Evolutionary conservation across 2,888 invertebrate genomes (phyloP).

Genomic region (Nezara viridula): DNA sequence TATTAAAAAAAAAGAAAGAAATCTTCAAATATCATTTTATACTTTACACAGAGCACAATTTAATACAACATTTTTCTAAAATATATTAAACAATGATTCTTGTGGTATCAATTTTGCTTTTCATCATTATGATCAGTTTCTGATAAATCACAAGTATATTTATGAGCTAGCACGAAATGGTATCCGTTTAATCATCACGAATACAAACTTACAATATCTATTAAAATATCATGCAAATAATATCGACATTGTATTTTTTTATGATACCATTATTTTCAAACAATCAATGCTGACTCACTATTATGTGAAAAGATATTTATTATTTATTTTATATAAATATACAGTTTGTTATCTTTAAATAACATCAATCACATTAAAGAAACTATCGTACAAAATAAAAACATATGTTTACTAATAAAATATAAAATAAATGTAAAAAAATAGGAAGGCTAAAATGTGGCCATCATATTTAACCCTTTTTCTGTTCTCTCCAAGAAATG

Average conservation of each 20-base stretch:
- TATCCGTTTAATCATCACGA: background rate
- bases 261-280: background rate
- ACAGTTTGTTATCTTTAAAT: background rate
- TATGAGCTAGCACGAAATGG: background rate
- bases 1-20: background rate
- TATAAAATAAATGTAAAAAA: background rate
- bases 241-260: background rate
- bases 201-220: background rate
- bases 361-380: background rate
- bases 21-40: background rate
- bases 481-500: background rate
- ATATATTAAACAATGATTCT: background rate
- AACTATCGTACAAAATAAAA: background rate
- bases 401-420: background rate
- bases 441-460: background rate
- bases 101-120: background rate
- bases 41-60: background rate
- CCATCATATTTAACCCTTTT: background rate
- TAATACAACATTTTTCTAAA: background rate
- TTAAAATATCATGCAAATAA: background rate
- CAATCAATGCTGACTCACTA: background rate
- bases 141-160: background rate
- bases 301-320: background rate
- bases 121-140: background rate
- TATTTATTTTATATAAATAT: background rate